Conservation (phyloP, 2,113 vertebrate genomes). For the Synodontis membranacea region DNA sequence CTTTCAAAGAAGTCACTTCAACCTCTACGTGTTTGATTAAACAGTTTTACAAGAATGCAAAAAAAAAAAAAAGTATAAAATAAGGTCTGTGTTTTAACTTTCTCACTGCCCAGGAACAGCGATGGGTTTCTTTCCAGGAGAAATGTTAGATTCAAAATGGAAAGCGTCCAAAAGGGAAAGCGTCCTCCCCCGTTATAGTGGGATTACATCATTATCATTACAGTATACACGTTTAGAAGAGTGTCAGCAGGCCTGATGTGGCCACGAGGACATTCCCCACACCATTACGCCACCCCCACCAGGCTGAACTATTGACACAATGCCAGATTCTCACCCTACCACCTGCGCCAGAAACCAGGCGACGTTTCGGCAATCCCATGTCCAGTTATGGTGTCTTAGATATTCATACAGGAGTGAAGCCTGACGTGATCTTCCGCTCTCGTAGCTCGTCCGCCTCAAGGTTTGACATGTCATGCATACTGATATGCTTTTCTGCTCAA, state of each 20-base stretch:
- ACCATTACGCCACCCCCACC: not conserved
- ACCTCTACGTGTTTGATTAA: not conserved
- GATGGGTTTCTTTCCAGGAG: not conserved
- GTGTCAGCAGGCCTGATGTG: not conserved
- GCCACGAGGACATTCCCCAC: not conserved
- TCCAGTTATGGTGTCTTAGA: not conserved
- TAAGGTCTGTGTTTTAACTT: not conserved
- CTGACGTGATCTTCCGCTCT: not conserved
- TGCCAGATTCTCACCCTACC: not conserved
- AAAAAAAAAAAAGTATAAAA: not conserved
- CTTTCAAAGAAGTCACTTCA: not conserved
- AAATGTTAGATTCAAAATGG: not conserved
- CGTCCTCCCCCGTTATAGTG: not conserved
- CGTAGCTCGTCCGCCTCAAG: not conserved
- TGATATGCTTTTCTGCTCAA: not conserved
- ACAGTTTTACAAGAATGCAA: not conserved
- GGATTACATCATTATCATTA: not conserved
- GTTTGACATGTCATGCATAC: not conserved
- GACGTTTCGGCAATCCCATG: not conserved
- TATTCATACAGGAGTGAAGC: not conserved
- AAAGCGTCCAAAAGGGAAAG: not conserved
- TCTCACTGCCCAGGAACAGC: not conserved
- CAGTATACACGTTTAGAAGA: not conserved
- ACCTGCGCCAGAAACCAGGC: not conserved
- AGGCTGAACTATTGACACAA: not conserved